A percentile compares a stretch with the other conserved stretches of the same genome.
Conservation (phyloP, 2,797 vertebrate species). For the Tauraco hartlaubi region DNA sequence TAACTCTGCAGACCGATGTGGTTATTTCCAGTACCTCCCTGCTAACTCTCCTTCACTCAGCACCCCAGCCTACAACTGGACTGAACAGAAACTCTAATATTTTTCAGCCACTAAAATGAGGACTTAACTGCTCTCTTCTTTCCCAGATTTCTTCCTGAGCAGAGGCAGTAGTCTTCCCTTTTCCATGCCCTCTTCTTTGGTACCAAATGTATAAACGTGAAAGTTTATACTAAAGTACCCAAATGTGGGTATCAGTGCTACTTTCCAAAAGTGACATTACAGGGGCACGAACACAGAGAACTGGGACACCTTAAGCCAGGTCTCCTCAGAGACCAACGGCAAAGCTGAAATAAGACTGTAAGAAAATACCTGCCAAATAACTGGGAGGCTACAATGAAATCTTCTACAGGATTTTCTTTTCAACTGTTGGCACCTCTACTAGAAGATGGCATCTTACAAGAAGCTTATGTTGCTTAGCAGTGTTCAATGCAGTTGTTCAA, state of each 20-base stretch:
- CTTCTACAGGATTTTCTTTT: neutral
- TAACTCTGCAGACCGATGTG: neutral
- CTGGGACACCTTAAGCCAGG: neutral
- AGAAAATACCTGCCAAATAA: neutral
- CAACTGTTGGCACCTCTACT: neutral
- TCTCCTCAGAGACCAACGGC: neutral
- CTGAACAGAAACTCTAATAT: neutral
- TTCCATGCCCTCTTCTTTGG: neutral
- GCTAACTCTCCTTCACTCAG: neutral
- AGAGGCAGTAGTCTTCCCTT: neutral
- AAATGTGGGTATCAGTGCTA: neutral
- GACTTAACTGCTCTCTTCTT: neutral
- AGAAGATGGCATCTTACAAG: neutral
- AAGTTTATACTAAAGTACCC: neutral
- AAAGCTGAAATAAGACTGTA: neutral
- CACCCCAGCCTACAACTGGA: neutral
- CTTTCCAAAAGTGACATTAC: neutral
- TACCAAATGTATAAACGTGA: neutral
- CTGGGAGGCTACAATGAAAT: neutral
- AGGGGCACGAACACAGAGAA: neutral
- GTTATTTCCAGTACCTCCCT: neutral
- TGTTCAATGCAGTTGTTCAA: accelerated
- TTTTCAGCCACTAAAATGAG: neutral
- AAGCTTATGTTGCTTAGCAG: neutral
- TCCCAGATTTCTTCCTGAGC: neutral